These are phyloP conservation scores for Trissolcus japonicus DNA, from an alignment of 2,888 invertebrate species.

Conservation along the genomic window DNA sequence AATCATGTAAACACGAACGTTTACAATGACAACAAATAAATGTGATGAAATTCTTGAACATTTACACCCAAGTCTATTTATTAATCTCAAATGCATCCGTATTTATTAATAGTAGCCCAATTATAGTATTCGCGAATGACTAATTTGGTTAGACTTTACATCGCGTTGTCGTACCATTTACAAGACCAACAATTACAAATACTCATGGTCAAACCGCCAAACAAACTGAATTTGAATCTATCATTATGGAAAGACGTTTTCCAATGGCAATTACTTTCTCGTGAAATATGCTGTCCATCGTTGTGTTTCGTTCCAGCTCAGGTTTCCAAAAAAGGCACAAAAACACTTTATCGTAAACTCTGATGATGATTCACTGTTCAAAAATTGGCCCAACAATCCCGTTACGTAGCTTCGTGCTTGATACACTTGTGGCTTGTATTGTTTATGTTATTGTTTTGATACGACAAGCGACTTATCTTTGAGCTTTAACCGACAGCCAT, in stretches of 20 bases:
- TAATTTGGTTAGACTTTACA: constrained; percentile 18
- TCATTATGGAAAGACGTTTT: constrained; percentile 12
- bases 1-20: no score
- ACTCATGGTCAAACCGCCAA: not conserved
- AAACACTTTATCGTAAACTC: constrained; percentile 12
- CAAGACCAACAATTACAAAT: not conserved
- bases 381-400: not conserved
- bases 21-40: constrained; percentile 1
- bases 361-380: not conserved
- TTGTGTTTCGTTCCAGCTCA: constrained; percentile 41
- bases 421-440: not conserved
- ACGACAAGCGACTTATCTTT: constrained; percentile 12
- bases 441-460: constrained; percentile 44
- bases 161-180: constrained; percentile 9
- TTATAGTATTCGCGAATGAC: constrained; percentile 28
- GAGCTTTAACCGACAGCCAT: constrained; percentile 34
- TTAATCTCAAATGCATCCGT: constrained; percentile 13
- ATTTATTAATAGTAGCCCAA: constrained; percentile 38
- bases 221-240: not conserved
- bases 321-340: constrained; percentile 38
- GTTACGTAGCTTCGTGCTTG: not conserved
- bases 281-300: constrained; percentile 73
- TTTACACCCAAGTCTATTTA: constrained; percentile 25
- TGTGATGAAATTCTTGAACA: not conserved
- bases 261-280: constrained; percentile 67